These are phyloP conservation scores for Recurvirostra avosetta DNA, from an alignment of 2,113 vertebrate species.

Conservation along the genomic window DNA sequence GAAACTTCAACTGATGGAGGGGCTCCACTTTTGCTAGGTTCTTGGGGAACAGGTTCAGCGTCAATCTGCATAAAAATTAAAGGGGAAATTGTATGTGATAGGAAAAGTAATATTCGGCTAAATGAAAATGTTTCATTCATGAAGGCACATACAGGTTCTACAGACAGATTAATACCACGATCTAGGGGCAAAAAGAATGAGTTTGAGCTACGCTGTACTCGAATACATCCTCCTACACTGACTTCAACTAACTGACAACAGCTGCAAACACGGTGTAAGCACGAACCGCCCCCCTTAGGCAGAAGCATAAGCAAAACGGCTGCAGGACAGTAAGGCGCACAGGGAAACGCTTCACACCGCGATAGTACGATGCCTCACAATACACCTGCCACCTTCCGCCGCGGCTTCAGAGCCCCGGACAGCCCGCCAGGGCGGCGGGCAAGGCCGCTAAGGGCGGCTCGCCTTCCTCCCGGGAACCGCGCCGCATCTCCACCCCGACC, in stretches of 20 bases:
- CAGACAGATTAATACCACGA: accelerated
- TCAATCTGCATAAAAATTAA: conserved; percentile 19
- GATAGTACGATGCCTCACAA: accelerated
- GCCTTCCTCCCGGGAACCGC: neutral
- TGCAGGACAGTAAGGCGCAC: neutral
- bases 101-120: neutral
- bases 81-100: accelerated
- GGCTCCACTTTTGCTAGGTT: neutral
- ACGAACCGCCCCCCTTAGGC: accelerated
- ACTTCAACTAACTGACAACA: neutral
- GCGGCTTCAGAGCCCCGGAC: neutral
- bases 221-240: accelerated
- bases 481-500: no score
- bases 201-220: neutral
- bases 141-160: neutral
- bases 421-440: neutral
- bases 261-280: accelerated
- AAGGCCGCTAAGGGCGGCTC: neutral
- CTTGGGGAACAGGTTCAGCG: neutral
- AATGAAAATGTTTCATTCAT: neutral
- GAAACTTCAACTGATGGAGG: conserved; percentile 44
- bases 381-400: no score
- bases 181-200: accelerated
- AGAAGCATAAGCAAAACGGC: accelerated
- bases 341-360: accelerated